Percentiles rank a stretch among this genome's conserved stretches.
These are phyloP conservation scores for Philaethria dido DNA, from an alignment of 2,888 invertebrate genomes.

Conservation along the genomic window DNA sequence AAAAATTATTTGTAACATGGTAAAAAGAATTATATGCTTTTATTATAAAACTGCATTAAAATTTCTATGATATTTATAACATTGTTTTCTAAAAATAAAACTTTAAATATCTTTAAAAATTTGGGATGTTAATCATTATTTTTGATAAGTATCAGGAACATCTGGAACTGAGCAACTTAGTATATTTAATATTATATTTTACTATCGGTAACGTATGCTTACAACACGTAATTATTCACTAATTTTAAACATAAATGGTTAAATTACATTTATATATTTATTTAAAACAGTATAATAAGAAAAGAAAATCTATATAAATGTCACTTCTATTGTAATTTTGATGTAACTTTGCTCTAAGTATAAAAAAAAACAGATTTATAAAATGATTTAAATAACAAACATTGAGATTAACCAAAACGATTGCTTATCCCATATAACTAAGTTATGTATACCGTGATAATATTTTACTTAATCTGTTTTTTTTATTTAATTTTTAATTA, in stretches of 20 bases:
- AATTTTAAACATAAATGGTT: neutral
- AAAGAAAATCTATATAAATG: too few relatives aligned
- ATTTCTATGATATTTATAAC: neutral
- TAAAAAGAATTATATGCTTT: conserved; percentile 11
- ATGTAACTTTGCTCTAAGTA: too few relatives aligned
- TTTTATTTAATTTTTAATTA: too few relatives aligned
- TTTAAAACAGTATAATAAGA: too few relatives aligned
- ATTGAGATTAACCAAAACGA: neutral
- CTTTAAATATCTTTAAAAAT: conserved; percentile 10
- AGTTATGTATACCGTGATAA: neutral
- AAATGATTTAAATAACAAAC: neutral
- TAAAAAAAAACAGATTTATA: too few relatives aligned
- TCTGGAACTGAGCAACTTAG: conserved; percentile 19
- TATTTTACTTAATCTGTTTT: too few relatives aligned
- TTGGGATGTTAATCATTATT: conserved; percentile 4
- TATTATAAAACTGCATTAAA: conserved; percentile 14
- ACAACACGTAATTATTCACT: too few relatives aligned
- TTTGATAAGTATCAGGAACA: conserved; percentile 16
- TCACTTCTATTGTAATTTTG: too few relatives aligned
- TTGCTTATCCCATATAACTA: neutral
- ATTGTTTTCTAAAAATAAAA: conserved; percentile 15
- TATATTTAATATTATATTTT: neutral
- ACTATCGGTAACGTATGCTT: neutral
- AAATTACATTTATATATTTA: too few relatives aligned
- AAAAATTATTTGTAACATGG: neutral